These are phyloP conservation scores for Zele albiditarsus DNA, from an alignment of 2,888 invertebrate genomes.

Conservation along the genomic window DNA sequence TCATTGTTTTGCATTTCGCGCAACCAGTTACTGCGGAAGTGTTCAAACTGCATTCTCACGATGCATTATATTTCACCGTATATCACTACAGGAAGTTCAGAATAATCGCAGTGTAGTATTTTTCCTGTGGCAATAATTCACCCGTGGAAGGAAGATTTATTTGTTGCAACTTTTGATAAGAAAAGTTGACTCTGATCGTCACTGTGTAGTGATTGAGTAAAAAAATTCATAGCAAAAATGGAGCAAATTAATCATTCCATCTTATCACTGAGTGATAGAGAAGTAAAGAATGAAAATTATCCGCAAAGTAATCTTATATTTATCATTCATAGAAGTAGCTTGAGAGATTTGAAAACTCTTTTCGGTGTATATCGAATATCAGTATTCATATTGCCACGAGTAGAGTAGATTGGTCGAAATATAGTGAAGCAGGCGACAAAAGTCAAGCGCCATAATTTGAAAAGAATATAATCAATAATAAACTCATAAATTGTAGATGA, in stretches of 20 bases:
- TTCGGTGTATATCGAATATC: neutral
- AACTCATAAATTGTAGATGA: neutral
- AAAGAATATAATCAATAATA: neutral
- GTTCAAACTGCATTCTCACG: neutral
- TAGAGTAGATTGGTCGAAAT: neutral
- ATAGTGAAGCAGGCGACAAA: neutral
- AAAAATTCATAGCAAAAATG: neutral
- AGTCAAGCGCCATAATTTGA: neutral
- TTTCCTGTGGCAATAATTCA: constrained; percentile 5
- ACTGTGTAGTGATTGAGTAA: neutral
- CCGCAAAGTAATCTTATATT: neutral
- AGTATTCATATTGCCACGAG: neutral
- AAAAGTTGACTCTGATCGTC: neutral
- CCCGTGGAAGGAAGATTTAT: neutral
- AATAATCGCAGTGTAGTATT: neutral
- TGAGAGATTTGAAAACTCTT: neutral
- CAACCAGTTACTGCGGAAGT: neutral
- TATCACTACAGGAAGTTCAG: constrained; percentile 3
- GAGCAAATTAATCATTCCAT: neutral
- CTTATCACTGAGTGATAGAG: neutral
- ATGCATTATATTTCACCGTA: neutral
- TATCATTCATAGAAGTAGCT: neutral
- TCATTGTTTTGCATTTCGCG: neutral
- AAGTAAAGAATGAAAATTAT: neutral
- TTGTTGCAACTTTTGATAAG: neutral